Evolutionary conservation across 2,113 vertebrate species (phyloP).

Genomic region (Scalopus aquaticus): DNA sequence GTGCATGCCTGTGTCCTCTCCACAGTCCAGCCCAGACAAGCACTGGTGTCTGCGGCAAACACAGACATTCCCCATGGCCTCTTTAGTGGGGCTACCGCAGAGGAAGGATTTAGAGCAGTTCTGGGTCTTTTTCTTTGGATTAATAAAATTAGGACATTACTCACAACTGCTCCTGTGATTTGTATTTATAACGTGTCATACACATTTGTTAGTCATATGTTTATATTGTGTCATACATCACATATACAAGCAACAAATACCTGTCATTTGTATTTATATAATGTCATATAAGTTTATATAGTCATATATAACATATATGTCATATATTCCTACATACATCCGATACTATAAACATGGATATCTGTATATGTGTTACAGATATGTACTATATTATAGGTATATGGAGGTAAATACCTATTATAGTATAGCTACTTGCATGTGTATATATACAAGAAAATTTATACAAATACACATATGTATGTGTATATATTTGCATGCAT

Average conservation of each 20-base stretch:
- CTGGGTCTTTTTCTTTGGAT: neutral
- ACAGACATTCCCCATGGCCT: neutral
- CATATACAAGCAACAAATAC: neutral
- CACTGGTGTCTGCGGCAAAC: neutral
- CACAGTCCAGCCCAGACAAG: neutral
- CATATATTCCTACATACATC: neutral
- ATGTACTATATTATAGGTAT: neutral
- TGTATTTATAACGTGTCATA: neutral
- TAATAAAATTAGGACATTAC: neutral
- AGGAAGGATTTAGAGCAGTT: neutral
- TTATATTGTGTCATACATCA: neutral
- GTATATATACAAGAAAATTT: neutral
- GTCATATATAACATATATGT: neutral
- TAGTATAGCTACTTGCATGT: neutral
- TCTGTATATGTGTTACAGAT: neutral
- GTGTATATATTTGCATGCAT: neutral
- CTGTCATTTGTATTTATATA: neutral
- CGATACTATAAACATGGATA: neutral
- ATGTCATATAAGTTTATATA: neutral
- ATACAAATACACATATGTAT: neutral
- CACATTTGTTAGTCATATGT: neutral
- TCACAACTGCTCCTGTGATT: slow-evolving; percentile 6
- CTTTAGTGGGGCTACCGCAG: neutral
- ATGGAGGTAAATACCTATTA: neutral
- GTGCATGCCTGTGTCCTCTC: neutral